A percentile compares a stretch with the other conserved stretches of the same genome.
Conservation (phyloP, 1,140 invertebrate genomes). For the Microplitis demolitor region DNA sequence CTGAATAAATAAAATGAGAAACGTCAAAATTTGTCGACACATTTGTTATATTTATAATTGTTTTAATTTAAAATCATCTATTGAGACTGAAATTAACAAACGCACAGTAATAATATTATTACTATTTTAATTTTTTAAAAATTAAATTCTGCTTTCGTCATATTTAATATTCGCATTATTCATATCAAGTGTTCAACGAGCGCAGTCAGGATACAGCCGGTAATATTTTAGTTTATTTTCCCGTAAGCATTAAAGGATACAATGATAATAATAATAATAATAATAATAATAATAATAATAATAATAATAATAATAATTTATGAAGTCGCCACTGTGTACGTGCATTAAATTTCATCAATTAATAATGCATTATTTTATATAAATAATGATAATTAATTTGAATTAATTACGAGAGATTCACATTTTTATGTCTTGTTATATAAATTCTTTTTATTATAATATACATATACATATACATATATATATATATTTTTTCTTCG, state of each 20-base stretch:
- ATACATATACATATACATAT: background rate
- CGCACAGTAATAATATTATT: background rate
- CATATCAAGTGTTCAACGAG: conserved; percentile 13
- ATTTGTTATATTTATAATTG: background rate
- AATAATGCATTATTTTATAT: background rate
- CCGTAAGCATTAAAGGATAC: background rate
- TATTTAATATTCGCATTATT: background rate
- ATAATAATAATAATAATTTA: background rate
- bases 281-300: too few species aligned
- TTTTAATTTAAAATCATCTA: conserved; percentile 2
- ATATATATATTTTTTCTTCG: background rate
- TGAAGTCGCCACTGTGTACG: background rate
- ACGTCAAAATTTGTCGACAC: conserved; percentile 16
- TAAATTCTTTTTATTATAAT: conserved; percentile 9
- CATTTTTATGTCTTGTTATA: background rate
- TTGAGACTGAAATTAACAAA: background rate
- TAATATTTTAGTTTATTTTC: conserved; percentile 3
- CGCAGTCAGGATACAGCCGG: conserved; percentile 8
- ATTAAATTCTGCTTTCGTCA: too few species aligned
- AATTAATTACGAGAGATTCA: conserved; percentile 4
- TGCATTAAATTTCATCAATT: background rate
- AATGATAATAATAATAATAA: too few species aligned
- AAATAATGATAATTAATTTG: background rate
- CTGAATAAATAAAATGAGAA: background rate
- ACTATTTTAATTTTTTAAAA: background rate